Conservation (phyloP, 2,888 invertebrate species). For the Lordiphosa andalusiaca region DNA sequence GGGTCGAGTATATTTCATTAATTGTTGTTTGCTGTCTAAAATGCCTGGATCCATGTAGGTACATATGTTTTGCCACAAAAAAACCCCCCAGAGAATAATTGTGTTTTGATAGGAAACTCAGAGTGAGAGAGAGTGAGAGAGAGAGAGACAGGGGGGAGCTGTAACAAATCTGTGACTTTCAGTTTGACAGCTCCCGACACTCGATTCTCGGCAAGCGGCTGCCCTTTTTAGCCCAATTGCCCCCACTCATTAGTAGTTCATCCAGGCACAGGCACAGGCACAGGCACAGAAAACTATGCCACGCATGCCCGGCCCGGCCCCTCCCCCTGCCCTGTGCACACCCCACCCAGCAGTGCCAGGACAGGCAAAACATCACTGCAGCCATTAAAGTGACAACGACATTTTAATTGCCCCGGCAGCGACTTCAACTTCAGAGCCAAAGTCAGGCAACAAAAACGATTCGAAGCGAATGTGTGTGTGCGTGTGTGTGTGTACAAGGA, state of each 20-base stretch:
- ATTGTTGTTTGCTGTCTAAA: no score
- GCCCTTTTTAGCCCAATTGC: conserved; percentile 9
- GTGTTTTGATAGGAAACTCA: conserved; percentile 5
- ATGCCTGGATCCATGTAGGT: no score
- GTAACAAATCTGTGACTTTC: conserved; percentile 4
- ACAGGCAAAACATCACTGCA: conserved; percentile 18
- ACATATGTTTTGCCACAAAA: no score
- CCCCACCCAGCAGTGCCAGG: neutral
- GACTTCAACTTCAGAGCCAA: conserved; percentile 17
- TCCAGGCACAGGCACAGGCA: conserved; percentile 3
- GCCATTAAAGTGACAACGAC: conserved; percentile 36
- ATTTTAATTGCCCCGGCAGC: conserved; percentile 32
- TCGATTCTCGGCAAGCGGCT: conserved; percentile 2
- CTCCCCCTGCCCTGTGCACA: no score
- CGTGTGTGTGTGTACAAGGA: conserved; percentile 9
- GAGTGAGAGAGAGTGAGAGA: neutral
- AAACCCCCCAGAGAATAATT: conserved; percentile 8
- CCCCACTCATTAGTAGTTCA: conserved; percentile 14
- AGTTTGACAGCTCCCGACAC: conserved; percentile 6
- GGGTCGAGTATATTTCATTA: no score
- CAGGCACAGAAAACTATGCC: neutral
- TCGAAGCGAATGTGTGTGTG: neutral
- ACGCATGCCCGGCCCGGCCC: neutral
- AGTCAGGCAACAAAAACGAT: conserved; percentile 5
- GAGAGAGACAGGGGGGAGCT: no score